Evolutionary conservation across 2,797 vertebrate species (phyloP).

Genomic region (Schizopygopsis pylzovi): DNA sequence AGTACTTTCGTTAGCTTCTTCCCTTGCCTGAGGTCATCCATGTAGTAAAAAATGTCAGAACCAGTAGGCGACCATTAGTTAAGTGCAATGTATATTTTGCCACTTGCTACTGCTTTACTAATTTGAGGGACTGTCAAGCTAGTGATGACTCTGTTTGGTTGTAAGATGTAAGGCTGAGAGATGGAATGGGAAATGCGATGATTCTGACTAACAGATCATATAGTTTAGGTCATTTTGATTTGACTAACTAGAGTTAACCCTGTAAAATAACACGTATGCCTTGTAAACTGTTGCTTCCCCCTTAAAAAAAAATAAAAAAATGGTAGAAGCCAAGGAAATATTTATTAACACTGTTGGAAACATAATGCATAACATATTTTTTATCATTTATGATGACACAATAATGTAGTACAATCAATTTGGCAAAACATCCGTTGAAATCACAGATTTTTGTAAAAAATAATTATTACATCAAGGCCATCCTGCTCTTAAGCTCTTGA

Average conservation of each 20-base stretch:
- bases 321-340: slow-evolving; percentile 57
- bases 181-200: not conserved
- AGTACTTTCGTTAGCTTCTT: slow-evolving; percentile 60
- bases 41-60: slow-evolving; percentile 58
- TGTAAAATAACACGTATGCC: not conserved
- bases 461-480: slow-evolving; percentile 18
- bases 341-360: slow-evolving; percentile 72
- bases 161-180: not conserved
- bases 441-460: slow-evolving; percentile 50
- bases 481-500: slow-evolving; percentile 54
- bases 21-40: slow-evolving; percentile 56
- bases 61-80: slow-evolving; percentile 58
- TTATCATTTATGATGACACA: slow-evolving; percentile 60
- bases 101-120: slow-evolving; percentile 51
- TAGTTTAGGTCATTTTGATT: not conserved
- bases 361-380: slow-evolving; percentile 59
- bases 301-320: slow-evolving; percentile 6
- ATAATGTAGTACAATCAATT: slow-evolving; percentile 58
- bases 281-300: not conserved
- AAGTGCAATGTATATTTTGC: slow-evolving; percentile 53
- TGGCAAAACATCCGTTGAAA: slow-evolving; percentile 57
- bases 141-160: slow-evolving; percentile 55
- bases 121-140: slow-evolving; percentile 57
- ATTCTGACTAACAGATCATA: not conserved
- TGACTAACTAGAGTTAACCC: not conserved